Evolutionary conservation across 1,140 invertebrate species (phyloP).

Genomic region (Oscheius sp.): DNA sequence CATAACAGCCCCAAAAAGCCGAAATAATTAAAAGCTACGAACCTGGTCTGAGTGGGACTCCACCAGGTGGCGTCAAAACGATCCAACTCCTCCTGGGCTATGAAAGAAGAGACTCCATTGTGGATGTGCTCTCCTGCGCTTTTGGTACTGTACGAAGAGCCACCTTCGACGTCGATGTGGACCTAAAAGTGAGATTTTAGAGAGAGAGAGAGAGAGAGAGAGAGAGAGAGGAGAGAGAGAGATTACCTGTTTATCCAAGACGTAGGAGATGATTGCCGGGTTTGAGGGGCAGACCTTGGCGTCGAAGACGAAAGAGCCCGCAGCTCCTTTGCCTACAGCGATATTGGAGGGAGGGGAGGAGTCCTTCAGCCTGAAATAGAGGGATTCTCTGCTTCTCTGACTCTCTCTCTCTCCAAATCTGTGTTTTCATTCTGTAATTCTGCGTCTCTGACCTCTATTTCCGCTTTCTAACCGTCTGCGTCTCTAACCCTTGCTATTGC

Average conservation of each 20-base stretch:
- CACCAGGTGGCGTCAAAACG: conserved; percentile 95
- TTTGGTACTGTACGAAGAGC: background rate
- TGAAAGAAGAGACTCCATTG: conserved; percentile 86
- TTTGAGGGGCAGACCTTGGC: conserved; percentile 19
- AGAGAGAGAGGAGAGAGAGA: background rate
- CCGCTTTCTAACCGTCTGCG: too few species aligned
- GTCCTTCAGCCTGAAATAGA: too few species aligned
- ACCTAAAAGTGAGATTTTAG: conserved; percentile 3
- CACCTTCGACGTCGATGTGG: conserved; percentile 2
- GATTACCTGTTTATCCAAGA: conserved; percentile 17
- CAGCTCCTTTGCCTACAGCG: background rate
- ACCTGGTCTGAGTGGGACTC: conserved; percentile 71
- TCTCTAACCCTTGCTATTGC: too few species aligned
- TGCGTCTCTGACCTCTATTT: too few species aligned
- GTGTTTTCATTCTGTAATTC: too few species aligned
- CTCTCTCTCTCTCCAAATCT: too few species aligned
- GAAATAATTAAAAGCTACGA: background rate
- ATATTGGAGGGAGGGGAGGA: too few species aligned
- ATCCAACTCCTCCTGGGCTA: conserved; percentile 96
- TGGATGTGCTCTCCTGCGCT: background rate
- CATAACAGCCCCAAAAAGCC: too few species aligned
- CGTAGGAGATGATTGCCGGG: background rate
- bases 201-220: too few species aligned
- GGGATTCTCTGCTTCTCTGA: too few species aligned
- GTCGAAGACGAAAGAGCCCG: background rate